phyloP scores from a whole-genome alignment of 2,888 invertebrate genomes.

The Carpatolechia fugitivella region DNA sequence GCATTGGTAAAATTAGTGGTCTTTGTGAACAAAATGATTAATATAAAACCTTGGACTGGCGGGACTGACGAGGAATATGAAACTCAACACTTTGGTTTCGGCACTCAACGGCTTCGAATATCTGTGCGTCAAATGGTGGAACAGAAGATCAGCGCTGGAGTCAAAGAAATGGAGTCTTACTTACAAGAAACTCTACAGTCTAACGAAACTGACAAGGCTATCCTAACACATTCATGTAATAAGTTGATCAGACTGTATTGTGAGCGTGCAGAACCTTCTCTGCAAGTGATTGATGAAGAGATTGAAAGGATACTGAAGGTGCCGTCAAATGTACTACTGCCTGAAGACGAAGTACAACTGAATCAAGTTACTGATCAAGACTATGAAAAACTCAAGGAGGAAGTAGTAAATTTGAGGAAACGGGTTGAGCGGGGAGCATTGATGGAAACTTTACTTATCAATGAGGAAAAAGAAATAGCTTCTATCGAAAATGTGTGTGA shows the following conservation, averaged over 20 bases:
- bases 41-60: constrained; percentile 56
- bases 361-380: constrained; percentile 56
- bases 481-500: constrained; percentile 61
- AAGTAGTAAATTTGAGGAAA: constrained; percentile 51
- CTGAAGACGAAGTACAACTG: constrained; percentile 62
- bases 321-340: constrained; percentile 60
- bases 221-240: constrained; percentile 57
- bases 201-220: constrained; percentile 61
- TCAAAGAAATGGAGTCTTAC: constrained; percentile 63
- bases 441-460: constrained; percentile 59
- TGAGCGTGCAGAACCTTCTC: constrained; percentile 58
- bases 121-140: constrained; percentile 68
- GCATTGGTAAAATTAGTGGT: background rate
- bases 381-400: constrained; percentile 54
- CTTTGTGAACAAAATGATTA: constrained; percentile 45
- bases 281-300: constrained; percentile 58
- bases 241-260: constrained; percentile 60
- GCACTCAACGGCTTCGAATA: constrained; percentile 66
- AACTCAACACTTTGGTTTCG: constrained; percentile 72
- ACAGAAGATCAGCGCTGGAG: constrained; percentile 60
- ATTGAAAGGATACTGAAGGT: constrained; percentile 58
- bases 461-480: constrained; percentile 60
- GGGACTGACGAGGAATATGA: constrained; percentile 72
- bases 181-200: constrained; percentile 56
- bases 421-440: constrained; percentile 61